Conservation (phyloP, 2,113 vertebrate species). For the Amphiprion percula region DNA sequence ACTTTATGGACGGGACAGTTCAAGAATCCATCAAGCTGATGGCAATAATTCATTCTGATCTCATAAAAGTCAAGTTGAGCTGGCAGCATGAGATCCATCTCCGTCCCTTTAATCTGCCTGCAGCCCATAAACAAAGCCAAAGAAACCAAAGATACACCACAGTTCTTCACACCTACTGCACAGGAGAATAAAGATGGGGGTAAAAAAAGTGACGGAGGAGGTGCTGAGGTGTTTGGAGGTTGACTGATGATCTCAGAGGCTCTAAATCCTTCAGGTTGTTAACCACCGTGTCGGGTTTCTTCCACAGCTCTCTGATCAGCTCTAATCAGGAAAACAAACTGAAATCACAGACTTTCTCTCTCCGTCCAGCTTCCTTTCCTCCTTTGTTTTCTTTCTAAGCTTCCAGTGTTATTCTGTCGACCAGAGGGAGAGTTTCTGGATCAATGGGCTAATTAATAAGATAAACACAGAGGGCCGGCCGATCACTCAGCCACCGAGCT, state of each 20-base stretch:
- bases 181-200: not conserved
- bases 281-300: constrained; percentile 37
- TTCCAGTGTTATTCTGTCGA: constrained; percentile 73
- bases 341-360: not conserved
- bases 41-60: not conserved
- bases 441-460: constrained; percentile 82
- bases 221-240: not conserved
- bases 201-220: not conserved
- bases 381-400: constrained; percentile 55
- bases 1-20: constrained; percentile 13
- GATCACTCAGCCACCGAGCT: constrained; percentile 69
- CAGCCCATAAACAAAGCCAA: not conserved
- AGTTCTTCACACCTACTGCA: not conserved
- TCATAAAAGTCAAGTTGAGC: constrained; percentile 27
- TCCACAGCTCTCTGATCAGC: constrained; percentile 37
- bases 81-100: not conserved
- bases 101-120: not conserved
- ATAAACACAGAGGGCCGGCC: constrained; percentile 66
- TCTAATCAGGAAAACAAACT: constrained; percentile 40
- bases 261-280: constrained; percentile 56
- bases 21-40: constrained; percentile 10
- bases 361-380: not conserved
- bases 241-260: constrained; percentile 59
- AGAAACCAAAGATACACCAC: not conserved
- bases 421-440: constrained; percentile 77